Conservation (phyloP, 2,888 invertebrate genomes). For the Terebella lapidaria region DNA sequence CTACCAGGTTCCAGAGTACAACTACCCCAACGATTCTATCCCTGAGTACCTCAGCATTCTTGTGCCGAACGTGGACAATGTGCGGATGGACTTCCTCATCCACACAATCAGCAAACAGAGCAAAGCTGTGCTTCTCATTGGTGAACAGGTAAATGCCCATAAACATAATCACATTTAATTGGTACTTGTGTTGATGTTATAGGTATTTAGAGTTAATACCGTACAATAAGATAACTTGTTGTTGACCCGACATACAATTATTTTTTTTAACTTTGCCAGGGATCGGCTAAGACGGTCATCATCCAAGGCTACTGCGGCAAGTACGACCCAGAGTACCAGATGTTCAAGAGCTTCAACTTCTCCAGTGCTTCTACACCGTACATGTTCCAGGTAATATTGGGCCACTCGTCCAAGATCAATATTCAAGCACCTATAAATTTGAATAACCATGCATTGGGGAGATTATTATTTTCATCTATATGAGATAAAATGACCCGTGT, state of each 20-base stretch:
- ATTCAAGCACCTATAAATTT: too few relatives aligned
- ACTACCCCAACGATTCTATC: conserved; percentile 42
- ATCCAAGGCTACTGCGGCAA: conserved; percentile 93
- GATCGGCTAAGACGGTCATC: conserved; percentile 95
- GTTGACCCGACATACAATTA: too few relatives aligned
- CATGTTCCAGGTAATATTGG: conserved; percentile 63
- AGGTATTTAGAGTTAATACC: too few relatives aligned
- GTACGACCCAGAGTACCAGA: conserved; percentile 71
- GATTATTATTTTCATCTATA: too few relatives aligned
- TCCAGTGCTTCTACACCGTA: conserved; percentile 92
- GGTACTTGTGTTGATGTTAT: too few relatives aligned
- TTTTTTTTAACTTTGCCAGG: conserved; percentile 58
- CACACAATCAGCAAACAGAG: conserved; percentile 50
- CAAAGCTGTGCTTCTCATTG: conserved; percentile 53
- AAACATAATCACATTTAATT: not conserved
- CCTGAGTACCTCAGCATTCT: conserved; percentile 52
- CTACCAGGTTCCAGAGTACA: conserved; percentile 44
- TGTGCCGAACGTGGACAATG: conserved; percentile 53
- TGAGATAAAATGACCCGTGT: too few relatives aligned
- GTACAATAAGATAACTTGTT: too few relatives aligned
- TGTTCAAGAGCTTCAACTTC: conserved; percentile 88
- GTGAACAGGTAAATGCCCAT: conserved; percentile 53
- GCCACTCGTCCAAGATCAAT: too few relatives aligned
- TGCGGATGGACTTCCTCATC: conserved; percentile 51
- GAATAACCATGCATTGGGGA: too few relatives aligned